Evolutionary conservation across 2,888 invertebrate genomes (phyloP).

Genomic region (Heteropelma amictum): DNA sequence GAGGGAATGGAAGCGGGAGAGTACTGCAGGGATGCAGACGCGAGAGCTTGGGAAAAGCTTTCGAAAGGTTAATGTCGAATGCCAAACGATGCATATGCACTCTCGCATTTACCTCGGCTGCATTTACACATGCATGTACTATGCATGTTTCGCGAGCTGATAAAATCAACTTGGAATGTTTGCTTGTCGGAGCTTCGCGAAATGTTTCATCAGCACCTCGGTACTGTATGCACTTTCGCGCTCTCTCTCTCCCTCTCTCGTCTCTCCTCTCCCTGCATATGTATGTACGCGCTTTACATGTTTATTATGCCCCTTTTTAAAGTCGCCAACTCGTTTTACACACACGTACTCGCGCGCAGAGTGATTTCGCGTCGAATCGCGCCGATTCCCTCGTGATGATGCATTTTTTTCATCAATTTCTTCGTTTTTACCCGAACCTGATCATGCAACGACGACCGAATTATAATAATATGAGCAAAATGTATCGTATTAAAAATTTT

Average conservation of each 20-base stretch:
- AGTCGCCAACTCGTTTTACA: no score
- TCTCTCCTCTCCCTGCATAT: not conserved
- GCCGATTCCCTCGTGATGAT: no score
- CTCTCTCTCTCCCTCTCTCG: not conserved
- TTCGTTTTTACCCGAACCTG: no score
- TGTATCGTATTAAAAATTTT: no score
- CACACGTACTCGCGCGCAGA: no score
- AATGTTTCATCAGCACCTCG: slow-evolving; percentile 57
- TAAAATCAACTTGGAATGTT: slow-evolving; percentile 70
- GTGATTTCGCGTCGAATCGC: no score
- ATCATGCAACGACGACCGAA: no score
- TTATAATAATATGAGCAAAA: no score
- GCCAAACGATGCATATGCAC: slow-evolving; percentile 50
- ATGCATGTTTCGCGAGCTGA: slow-evolving; percentile 61
- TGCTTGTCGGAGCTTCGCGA: slow-evolving; percentile 63
- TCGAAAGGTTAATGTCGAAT: slow-evolving; percentile 21
- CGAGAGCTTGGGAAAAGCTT: slow-evolving; percentile 23
- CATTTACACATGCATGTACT: slow-evolving; percentile 1
- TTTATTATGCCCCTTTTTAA: no score
- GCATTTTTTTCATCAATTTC: no score
- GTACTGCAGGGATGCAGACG: not conserved
- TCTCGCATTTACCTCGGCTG: slow-evolving; percentile 25
- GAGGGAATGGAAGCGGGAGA: not conserved
- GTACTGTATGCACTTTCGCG: slow-evolving; percentile 8
- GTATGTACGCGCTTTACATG: no score